Conservation (phyloP, 2,113 vertebrate species). For the Mobula hypostoma region DNA sequence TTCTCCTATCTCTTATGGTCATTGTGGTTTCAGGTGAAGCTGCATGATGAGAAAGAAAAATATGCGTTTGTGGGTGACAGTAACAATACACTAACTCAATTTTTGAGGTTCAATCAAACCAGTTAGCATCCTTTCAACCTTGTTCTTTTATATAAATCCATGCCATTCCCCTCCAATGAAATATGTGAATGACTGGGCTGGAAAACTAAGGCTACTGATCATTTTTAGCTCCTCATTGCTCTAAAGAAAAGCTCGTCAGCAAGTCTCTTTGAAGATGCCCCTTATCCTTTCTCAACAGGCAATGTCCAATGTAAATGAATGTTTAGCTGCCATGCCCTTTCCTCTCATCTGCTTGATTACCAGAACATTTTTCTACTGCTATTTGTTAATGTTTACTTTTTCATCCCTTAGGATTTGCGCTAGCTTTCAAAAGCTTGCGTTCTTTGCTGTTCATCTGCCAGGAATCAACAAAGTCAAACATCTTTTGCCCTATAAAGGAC, state of each 20-base stretch:
- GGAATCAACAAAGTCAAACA: not conserved
- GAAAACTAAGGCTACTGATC: too few species aligned
- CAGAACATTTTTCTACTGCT: not conserved
- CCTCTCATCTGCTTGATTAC: not conserved
- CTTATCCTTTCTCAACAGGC: not conserved
- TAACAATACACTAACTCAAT: too few species aligned
- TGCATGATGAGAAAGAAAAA: too few species aligned
- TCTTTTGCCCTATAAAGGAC: not conserved
- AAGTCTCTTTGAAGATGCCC: not conserved
- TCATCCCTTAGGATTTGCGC: not conserved
- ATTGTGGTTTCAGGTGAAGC: too few species aligned
- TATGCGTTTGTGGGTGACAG: too few species aligned
- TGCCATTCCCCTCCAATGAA: too few species aligned
- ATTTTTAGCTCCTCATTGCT: too few species aligned
- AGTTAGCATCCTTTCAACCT: too few species aligned
- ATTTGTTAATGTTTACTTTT: not conserved
- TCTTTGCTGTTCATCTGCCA: not conserved
- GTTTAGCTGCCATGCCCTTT: not conserved
- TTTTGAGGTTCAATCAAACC: too few species aligned
- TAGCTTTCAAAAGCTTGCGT: not conserved
- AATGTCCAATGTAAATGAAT: not conserved
- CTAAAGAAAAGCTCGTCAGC: not conserved
- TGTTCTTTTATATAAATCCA: too few species aligned
- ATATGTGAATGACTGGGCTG: too few species aligned
- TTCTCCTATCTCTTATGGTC: not conserved